Evolutionary conservation across 2,888 invertebrate species (phyloP).

Genomic region (Phoenoteleia sp.): DNA sequence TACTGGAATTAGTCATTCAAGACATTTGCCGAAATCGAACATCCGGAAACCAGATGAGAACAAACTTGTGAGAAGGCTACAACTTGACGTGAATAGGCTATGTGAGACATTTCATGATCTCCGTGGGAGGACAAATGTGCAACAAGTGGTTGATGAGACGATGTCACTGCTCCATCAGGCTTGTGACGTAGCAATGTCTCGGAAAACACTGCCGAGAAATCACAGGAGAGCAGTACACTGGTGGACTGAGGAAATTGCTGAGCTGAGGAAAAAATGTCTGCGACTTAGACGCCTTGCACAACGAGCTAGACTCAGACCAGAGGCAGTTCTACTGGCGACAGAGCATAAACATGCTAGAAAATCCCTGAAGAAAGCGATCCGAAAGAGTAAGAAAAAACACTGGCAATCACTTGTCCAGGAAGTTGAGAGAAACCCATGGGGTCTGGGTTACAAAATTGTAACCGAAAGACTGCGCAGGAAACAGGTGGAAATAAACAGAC

Average conservation of each 20-base stretch:
- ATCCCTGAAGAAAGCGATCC: not conserved
- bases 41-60: no score
- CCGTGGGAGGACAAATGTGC: no score
- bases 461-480: conserved; percentile 17
- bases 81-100: no score
- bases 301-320: not conserved
- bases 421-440: conserved; percentile 73
- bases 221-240: not conserved
- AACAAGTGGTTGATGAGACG: no score
- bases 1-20: no score
- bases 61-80: no score
- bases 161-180: no score
- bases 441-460: conserved; percentile 73
- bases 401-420: conserved; percentile 73
- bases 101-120: no score
- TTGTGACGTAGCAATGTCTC: no score
- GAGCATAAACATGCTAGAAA: not conserved
- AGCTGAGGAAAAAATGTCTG: not conserved
- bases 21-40: no score
- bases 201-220: no score
- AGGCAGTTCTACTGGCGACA: not conserved
- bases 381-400: conserved; percentile 51
- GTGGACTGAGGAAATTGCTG: conserved; percentile 3
- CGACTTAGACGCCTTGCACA: not conserved
- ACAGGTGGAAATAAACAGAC: not conserved